Base-by-base conservation (phyloP, 53 echinoderm and acorn worm genomes). In the Paracentrotus lividus region DNA sequence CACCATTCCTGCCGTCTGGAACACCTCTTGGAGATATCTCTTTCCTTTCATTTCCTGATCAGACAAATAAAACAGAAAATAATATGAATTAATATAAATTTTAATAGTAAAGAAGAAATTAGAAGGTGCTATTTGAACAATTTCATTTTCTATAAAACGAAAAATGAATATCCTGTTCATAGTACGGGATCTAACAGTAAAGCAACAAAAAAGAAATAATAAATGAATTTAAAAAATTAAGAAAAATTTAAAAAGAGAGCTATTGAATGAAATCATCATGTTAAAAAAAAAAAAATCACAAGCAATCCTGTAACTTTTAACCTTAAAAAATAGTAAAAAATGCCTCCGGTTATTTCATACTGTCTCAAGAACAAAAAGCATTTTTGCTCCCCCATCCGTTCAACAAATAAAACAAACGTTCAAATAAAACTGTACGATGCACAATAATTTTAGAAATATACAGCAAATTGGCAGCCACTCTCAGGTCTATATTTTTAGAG, bases 41-140 rank as follows among this genome's bases (percentile, higher is more conserved):
- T 75, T 90, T 90, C 90, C 90, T 90, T 68, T 90, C 90, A 13
- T 90, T 90, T 51, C 90, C 90, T 90, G 89, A 44, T n/a, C 6
- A 14, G 45, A 14, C 65, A 64, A 34, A 88, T 5, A 55, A 88
- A 40, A 54, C 20, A 72, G 29, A 29, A 85, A n/a, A n/a, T n/a
- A n/a, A 26, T 26, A 55, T 16, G 20, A 86, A 21, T 54, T 33
- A 34, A 33, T 45, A 32, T n/a, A 7, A n/a, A n/a, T n/a, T n/a
- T 49, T 56, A 34, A 56, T 0, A 34, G 27, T 36, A 36, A 26
- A 72, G 20, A 3, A 72, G 4, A 20, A 36, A 12, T 5, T 60
- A n/a, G n/a, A n/a, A n/a, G n/a, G n/a, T n/a, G n/a, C n/a, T n/a
- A n/a, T n/a, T n/a, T n/a, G n/a, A n/a, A n/a, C n/a, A n/a, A n/a